Evolutionary conservation across 1,140 invertebrate genomes (phyloP), one percentile per base, ranked within the genome.

Genomic region (Trichonephila clavata): DNA sequence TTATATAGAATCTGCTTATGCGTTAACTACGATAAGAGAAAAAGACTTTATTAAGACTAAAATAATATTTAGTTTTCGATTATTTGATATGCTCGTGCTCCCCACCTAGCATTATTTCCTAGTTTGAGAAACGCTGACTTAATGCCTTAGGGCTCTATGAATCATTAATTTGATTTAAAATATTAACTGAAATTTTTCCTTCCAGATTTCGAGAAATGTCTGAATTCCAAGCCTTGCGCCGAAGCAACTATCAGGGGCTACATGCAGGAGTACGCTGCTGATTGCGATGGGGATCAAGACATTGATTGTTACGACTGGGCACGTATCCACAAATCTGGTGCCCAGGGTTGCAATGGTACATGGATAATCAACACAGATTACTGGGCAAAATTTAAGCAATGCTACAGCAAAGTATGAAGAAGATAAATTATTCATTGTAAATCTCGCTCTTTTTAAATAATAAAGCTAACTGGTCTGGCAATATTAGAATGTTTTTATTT

Each of bases 231-330:
- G 1, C 96, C 96, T 90, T 98, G 98, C 94, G 97, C 98, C 8
- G 97, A 97, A 24, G 95, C 96, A 80, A 95, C 97, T 6, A 97
- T 98, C 65, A 97, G 97, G 95, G 97, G 97, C 27, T 98, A 98
- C 95, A 98, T 98, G 98, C 95, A 95, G 32, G 97, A 97, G 96
- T 98, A 97, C 95, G 96, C 96, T 94, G 96, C 98, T 97, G 98
- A 98, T 96, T 98, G 98, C 95, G 98, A 98, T 94, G 96, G 96
- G 1, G 98, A 98, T 94, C 97, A 97, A 6, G 95, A 95, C 86
- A 96, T 99, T 59, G 97, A 98, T 95, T 98, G 98, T 95, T 97
- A 97, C 86, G 98, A 98, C 95, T 98, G 97, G 95, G 97, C 97
- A 90, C 96, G 97, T 21, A 98, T 98, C 94, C 98, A 98, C 96